Conservation (phyloP, 64 coral and sea anemone genomes). For the Porites australiensis region DNA sequence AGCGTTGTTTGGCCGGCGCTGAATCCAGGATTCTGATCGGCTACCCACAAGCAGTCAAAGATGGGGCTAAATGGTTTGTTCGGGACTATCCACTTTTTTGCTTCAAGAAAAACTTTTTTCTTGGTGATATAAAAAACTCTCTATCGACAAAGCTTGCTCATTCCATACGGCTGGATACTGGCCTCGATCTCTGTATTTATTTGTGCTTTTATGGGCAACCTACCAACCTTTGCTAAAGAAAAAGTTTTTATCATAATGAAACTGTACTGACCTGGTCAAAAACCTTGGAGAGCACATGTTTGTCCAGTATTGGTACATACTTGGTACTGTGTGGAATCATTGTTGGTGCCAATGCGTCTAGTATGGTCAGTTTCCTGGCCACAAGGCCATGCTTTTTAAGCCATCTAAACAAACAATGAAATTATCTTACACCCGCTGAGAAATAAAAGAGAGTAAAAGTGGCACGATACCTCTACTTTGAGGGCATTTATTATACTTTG, state of each 20-base stretch:
- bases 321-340: constrained; percentile 91
- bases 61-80: too few relatives aligned
- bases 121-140: too few relatives aligned
- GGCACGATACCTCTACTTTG: too few relatives aligned
- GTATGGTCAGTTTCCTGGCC: constrained; percentile 82
- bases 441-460: neutral
- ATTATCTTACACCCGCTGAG: neutral
- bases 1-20: neutral
- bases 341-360: constrained; percentile 88
- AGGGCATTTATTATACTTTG: too few relatives aligned
- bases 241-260: neutral
- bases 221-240: neutral
- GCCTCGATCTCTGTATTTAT: too few relatives aligned
- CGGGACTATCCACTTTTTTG: too few relatives aligned
- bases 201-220: too few relatives aligned
- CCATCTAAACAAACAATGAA: constrained; percentile 65
- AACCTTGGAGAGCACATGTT: constrained; percentile 91
- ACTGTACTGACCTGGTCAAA: constrained; percentile 78
- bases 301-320: constrained; percentile 92
- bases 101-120: too few relatives aligned
- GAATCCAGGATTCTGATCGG: too few relatives aligned
- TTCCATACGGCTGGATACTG: too few relatives aligned
- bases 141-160: too few relatives aligned
- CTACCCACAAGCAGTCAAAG: too few relatives aligned
- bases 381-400: constrained; percentile 86